These are phyloP conservation scores for Ageneiosus marmoratus DNA, from an alignment of 2,113 vertebrate genomes.

Conservation along the genomic window DNA sequence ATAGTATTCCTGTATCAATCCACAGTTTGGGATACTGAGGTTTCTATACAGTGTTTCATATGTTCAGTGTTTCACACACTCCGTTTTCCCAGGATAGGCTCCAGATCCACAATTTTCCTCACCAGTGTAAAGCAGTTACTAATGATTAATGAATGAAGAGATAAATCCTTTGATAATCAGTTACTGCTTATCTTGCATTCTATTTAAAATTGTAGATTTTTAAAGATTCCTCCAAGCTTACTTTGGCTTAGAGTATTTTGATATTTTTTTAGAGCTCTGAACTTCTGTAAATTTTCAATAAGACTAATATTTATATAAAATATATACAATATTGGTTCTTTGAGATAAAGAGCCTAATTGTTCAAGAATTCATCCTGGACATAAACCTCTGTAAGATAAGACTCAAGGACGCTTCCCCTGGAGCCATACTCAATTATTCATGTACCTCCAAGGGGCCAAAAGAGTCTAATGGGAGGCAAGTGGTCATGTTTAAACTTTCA, in stretches of 20 bases:
- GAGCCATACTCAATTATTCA: conserved; percentile 49
- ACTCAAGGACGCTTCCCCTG: conserved; percentile 16
- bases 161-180: conserved; percentile 3
- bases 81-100: background rate
- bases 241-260: background rate
- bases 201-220: background rate
- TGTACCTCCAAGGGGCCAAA: conserved; percentile 29
- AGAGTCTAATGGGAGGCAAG: conserved; percentile 41
- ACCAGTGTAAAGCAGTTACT: background rate
- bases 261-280: background rate
- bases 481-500: conserved; percentile 50
- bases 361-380: conserved; percentile 4
- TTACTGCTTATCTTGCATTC: background rate
- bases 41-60: background rate
- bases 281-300: background rate
- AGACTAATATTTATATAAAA: background rate
- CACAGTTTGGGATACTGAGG: background rate
- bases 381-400: conserved; percentile 22
- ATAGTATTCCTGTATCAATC: background rate
- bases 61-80: too few relatives aligned
- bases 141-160: background rate
- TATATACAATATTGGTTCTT: background rate
- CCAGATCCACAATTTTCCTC: background rate
- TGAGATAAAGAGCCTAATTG: background rate
- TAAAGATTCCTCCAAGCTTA: background rate